Evolutionary conservation across 2,113 vertebrate genomes (phyloP).

Genomic region (Lathamus discolor): DNA sequence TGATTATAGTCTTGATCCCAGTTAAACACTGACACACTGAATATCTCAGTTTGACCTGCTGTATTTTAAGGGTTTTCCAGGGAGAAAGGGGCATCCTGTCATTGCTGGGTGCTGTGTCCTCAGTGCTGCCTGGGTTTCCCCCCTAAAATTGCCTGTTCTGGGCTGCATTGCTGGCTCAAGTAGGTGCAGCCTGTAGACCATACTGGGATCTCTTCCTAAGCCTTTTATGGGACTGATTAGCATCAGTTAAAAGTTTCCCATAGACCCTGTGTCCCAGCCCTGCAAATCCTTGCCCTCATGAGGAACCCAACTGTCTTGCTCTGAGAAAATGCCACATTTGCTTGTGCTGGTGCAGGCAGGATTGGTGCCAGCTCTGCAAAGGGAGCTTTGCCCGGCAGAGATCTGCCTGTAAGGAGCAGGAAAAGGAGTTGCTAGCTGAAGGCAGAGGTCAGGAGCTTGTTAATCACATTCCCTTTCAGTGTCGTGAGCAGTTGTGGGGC

Average conservation of each 20-base stretch:
- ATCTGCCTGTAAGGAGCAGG: background rate
- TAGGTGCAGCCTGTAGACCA: background rate
- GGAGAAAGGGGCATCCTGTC: background rate
- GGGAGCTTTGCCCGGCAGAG: rapidly evolving
- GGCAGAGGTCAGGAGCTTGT: background rate
- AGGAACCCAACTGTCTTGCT: background rate
- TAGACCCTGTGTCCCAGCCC: background rate
- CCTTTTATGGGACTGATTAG: background rate
- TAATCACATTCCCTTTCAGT: background rate
- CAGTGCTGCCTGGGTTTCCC: background rate
- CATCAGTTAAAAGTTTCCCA: background rate
- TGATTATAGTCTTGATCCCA: background rate
- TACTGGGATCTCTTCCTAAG: background rate
- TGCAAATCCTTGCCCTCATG: background rate
- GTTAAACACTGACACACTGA: background rate
- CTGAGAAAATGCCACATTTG: background rate
- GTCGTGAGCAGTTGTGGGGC: background rate
- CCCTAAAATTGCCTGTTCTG: background rate
- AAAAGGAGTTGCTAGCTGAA: background rate
- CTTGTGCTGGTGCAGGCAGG: background rate
- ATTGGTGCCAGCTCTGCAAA: background rate
- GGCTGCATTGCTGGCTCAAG: background rate
- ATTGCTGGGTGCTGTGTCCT: background rate
- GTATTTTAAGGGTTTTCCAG: background rate
- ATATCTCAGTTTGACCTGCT: background rate